Conservation (phyloP, 2,797 vertebrate genomes). For the Micromesistius poutassou region DNA sequence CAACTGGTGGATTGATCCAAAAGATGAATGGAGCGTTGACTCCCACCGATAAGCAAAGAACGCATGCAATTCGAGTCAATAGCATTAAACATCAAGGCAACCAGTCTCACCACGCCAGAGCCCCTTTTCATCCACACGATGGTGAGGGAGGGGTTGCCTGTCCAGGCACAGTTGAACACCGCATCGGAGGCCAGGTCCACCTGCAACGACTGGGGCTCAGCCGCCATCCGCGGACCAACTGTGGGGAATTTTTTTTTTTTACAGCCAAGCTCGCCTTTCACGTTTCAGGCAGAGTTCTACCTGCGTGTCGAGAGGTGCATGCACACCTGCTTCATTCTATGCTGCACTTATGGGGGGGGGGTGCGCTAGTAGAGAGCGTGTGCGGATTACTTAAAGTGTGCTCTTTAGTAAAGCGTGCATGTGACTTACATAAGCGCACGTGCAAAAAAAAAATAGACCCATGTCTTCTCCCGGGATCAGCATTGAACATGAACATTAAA, state of each 20-base stretch:
- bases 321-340: too few species aligned
- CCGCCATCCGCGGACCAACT: conserved; percentile 95
- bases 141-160: conserved; percentile 94
- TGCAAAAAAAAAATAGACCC: too few species aligned
- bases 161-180: conserved; percentile 95
- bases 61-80: conserved; percentile 5
- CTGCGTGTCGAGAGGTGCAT: too few species aligned
- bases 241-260: conserved; percentile 14
- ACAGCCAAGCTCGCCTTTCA: too few species aligned
- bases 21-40: neutral
- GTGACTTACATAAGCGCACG: too few species aligned
- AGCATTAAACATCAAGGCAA: neutral
- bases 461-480: too few species aligned
- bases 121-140: conserved; percentile 99
- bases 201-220: conserved; percentile 91
- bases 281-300: too few species aligned
- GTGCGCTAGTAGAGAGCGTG: too few species aligned
- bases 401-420: too few species aligned
- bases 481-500: conserved; percentile 4
- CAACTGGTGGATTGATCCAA: neutral
- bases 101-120: conserved; percentile 87
- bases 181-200: conserved; percentile 94
- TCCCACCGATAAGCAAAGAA: neutral
- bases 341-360: too few species aligned
- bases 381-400: too few species aligned